phyloP scores from a whole-genome alignment of 2,113 vertebrate genomes.

The Electrona antarctica region DNA sequence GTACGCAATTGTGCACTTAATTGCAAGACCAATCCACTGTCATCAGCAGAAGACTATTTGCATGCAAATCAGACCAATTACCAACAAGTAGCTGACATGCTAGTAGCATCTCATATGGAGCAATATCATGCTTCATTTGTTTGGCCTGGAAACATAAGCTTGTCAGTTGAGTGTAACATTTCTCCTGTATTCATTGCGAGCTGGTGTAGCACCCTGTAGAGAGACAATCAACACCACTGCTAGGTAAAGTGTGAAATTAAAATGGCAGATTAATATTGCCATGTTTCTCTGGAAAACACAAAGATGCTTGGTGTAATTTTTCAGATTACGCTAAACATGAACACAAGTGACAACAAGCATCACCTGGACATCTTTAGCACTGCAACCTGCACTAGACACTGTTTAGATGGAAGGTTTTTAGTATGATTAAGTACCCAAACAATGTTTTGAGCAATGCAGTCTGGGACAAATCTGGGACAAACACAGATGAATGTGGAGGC shows the following conservation, averaged over 20 bases:
- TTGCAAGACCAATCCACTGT: slow-evolving; percentile 48
- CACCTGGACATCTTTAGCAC: too few relatives aligned
- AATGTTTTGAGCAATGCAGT: neutral
- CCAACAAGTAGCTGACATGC: slow-evolving; percentile 58
- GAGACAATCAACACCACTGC: slow-evolving; percentile 45
- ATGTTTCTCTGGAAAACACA: slow-evolving; percentile 27
- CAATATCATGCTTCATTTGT: slow-evolving; percentile 67
- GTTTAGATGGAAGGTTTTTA: slow-evolving; percentile 4
- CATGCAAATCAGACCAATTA: slow-evolving; percentile 72
- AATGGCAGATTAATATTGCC: slow-evolving; percentile 41
- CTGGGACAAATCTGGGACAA: neutral
- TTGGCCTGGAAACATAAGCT: slow-evolving; percentile 64
- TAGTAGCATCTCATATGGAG: slow-evolving; percentile 61
- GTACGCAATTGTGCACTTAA: slow-evolving; percentile 29
- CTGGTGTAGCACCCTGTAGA: slow-evolving; percentile 43
- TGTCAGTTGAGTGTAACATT: slow-evolving; percentile 28
- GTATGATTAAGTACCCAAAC: slow-evolving; percentile 19
- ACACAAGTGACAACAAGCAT: too few relatives aligned
- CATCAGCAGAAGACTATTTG: slow-evolving; percentile 60
- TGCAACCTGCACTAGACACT: too few relatives aligned
- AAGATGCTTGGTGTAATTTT: neutral
- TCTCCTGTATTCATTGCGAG: slow-evolving; percentile 44
- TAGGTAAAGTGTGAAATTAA: slow-evolving; percentile 32
- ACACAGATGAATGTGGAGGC: neutral
- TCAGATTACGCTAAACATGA: too few relatives aligned